Conservation (phyloP, 1,140 invertebrate genomes). For the Chionoecetes opilio region DNA sequence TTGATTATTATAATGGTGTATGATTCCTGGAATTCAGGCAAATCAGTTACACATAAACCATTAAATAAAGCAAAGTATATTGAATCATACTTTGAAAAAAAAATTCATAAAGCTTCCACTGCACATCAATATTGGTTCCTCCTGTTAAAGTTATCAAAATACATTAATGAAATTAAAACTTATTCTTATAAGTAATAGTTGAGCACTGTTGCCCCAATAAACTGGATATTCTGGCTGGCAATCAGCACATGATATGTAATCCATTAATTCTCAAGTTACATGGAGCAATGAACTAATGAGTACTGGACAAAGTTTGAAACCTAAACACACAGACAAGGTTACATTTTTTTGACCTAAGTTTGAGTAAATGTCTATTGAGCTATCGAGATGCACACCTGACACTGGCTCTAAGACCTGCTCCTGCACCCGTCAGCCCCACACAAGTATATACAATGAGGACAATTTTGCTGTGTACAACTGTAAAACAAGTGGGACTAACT, state of each 20-base stretch:
- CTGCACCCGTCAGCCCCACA: conserved; percentile 4
- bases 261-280: conserved; percentile 35
- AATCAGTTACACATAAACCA: conserved; percentile 50
- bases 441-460: neutral
- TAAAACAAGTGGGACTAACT: conserved; percentile 50
- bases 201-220: neutral
- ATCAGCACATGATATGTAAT: conserved; percentile 47
- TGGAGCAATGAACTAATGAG: neutral
- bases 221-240: conserved; percentile 15
- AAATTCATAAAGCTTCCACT: conserved; percentile 12
- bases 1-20: conserved; percentile 71
- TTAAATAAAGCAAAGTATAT: conserved; percentile 76
- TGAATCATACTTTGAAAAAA: conserved; percentile 49
- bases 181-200: conserved; percentile 11
- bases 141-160: conserved; percentile 36
- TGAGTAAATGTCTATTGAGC: conserved; percentile 10
- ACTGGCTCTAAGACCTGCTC: conserved; percentile 55
- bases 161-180: conserved; percentile 20
- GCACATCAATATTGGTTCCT: conserved; percentile 54
- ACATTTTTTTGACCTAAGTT: neutral
- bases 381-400: conserved; percentile 57
- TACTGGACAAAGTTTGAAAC: conserved; percentile 43
- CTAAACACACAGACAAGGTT: conserved; percentile 43
- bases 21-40: conserved; percentile 36
- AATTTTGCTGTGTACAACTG: neutral